These are phyloP conservation scores for Tipula helvola DNA, from an alignment of 2,888 invertebrate species.

Conservation along the genomic window DNA sequence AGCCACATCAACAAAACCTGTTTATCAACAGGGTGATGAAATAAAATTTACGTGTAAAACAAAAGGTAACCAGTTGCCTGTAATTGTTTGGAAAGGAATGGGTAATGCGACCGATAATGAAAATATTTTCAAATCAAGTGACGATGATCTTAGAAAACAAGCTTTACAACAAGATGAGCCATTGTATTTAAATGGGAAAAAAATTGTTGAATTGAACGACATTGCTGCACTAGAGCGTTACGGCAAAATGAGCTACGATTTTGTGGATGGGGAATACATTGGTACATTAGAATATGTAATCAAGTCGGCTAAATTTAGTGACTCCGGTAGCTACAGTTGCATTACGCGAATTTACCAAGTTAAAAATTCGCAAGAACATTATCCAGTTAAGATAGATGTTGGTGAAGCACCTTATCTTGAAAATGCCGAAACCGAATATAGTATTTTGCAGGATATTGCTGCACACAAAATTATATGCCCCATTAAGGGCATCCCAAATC, in stretches of 20 bases:
- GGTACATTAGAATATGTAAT: background rate
- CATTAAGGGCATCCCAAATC: background rate
- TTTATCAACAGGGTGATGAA: background rate
- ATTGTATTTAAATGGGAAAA: background rate
- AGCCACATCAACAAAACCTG: background rate
- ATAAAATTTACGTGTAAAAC: background rate
- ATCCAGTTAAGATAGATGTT: background rate
- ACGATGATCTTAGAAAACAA: background rate
- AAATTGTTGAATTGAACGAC: background rate
- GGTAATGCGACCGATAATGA: background rate
- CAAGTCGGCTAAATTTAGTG: background rate
- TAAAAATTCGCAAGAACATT: background rate
- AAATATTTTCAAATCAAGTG: background rate
- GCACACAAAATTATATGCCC: background rate
- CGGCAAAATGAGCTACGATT: background rate
- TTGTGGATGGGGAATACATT: background rate
- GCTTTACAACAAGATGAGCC: background rate
- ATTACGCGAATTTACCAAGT: background rate
- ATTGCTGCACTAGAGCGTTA: background rate
- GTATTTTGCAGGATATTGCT: background rate
- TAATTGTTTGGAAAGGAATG: background rate
- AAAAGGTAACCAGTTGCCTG: background rate
- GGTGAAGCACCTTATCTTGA: background rate
- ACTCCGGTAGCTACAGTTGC: background rate
- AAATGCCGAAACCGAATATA: background rate